Percentiles rank a stretch among this genome's conserved stretches.
Conservation (phyloP, 2,113 vertebrate species). For the Microcebus jonahi region DNA sequence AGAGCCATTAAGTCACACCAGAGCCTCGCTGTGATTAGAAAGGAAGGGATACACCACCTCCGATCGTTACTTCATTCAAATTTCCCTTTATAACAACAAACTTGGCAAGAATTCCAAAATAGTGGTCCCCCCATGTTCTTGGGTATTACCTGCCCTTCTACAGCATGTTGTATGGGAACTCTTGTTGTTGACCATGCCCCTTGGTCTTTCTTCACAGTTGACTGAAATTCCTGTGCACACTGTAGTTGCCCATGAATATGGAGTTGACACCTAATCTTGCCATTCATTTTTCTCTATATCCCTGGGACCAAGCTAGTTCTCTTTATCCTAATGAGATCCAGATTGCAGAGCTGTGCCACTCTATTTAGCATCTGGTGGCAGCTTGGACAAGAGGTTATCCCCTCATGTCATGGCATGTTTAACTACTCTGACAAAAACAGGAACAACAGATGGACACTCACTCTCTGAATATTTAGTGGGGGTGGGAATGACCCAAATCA, state of each 20-base stretch:
- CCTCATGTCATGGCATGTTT: background rate
- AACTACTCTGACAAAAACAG: conserved; percentile 40
- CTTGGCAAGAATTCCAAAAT: background rate
- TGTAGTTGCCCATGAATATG: background rate
- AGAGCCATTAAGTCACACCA: background rate
- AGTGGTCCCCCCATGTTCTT: background rate
- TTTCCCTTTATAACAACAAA: background rate
- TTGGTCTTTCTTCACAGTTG: background rate
- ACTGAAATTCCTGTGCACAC: background rate
- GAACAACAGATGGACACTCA: accelerated
- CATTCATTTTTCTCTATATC: background rate
- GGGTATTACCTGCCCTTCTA: background rate
- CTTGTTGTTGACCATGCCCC: background rate
- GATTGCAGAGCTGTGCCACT: background rate
- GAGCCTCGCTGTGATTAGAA: background rate
- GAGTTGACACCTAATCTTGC: background rate
- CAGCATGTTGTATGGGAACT: background rate
- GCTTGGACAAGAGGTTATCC: background rate
- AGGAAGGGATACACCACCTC: background rate
- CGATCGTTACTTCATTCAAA: background rate
- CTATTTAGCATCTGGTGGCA: background rate
- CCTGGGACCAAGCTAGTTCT: background rate
- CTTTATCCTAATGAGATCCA: conserved; percentile 22
- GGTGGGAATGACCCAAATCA: background rate
- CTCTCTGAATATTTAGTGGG: conserved; percentile 14